Percentiles rank a stretch among this genome's conserved stretches.
phyloP scores from a whole-genome alignment of 2,113 vertebrate genomes.

The Alethe castanea region DNA sequence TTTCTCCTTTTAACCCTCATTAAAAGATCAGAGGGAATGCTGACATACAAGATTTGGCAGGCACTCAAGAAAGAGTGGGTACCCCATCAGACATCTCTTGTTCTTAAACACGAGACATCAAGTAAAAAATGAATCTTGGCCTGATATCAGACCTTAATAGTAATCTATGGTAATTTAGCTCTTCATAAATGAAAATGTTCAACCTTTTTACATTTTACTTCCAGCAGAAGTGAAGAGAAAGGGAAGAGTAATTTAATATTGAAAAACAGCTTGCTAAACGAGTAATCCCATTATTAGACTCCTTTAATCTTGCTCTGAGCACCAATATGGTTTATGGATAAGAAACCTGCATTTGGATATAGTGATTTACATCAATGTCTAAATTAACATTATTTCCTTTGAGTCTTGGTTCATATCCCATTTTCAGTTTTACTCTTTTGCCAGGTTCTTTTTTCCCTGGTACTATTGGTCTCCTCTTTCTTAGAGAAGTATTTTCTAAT shows the following conservation, averaged over 20 bases:
- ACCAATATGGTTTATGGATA: not conserved
- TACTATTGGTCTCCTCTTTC: not conserved
- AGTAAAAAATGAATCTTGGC: slow-evolving; percentile 62
- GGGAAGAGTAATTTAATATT: slow-evolving; percentile 23
- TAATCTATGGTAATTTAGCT: slow-evolving; percentile 54
- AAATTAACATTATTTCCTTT: not conserved
- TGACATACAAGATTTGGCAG: slow-evolving; percentile 68
- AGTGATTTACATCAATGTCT: not conserved
- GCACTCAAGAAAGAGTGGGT: slow-evolving; percentile 51
- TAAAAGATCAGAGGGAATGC: slow-evolving; percentile 72
- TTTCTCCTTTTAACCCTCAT: slow-evolving; percentile 71
- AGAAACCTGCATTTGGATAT: not conserved
- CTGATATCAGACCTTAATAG: slow-evolving; percentile 51
- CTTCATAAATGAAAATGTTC: slow-evolving; percentile 43
- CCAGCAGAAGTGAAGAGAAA: slow-evolving; percentile 18
- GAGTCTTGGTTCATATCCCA: not conserved
- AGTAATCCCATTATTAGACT: slow-evolving; percentile 17
- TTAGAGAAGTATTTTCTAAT: not conserved
- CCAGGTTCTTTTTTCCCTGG: not conserved
- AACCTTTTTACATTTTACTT: slow-evolving; percentile 34
- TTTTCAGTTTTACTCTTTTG: not conserved
- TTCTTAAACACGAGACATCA: slow-evolving; percentile 53
- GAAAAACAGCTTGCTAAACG: not conserved
- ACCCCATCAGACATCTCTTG: slow-evolving; percentile 55
- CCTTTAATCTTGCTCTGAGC: slow-evolving; percentile 19